Base-by-base conservation (phyloP, 2,888 invertebrate species). In the Loripinus fragilis region DNA sequence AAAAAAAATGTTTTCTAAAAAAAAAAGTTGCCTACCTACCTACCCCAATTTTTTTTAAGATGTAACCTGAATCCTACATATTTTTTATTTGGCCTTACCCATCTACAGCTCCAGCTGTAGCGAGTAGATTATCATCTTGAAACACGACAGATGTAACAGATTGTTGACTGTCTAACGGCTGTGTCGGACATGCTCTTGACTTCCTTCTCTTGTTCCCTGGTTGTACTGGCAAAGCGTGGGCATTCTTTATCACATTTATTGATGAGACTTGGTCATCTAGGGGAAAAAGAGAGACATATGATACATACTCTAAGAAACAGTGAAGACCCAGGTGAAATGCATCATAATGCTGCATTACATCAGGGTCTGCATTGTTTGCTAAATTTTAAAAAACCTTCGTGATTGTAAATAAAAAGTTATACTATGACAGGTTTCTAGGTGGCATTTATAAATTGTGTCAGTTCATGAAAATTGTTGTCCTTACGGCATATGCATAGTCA, bases 81-180 rank as follows among this genome's bases (percentile, higher is more conserved):
- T n/a, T n/a, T n/a, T n/a, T n/a, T n/a, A n/a, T n/a, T n/a, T n/a
- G n/a, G n/a, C 81, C 93, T 88, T 91, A 95, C 95, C 97, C 97
- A 94, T 98, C 98, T 60, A 96, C 96, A 74, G 97, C 97, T 0
- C 97, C 97, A 90, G 97, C 96, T 0, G 98, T 97, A 64, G 97
- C 95, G 0, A 98, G 94, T 5, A 96, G 96, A 83, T 95, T 93
- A 78, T 96, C 96, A 93, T 97, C 96, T 93, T 97, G 97, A 94
- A 97, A 98, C 0, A 95, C 96, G 23, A 98, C 95, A 10, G 97
- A 96, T 0, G 98, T 98, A 71, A 98, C 96, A 92, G 93, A 93
- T 80, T 93, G 91, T 69, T 90, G 90, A 17, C 87, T 83, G 73
- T 89, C 90, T 90, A 91, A 83, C 7, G 74, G 17, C 45, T 71